Evolutionary conservation across 2,888 invertebrate genomes (phyloP), one percentile per base, ranked within the genome.

Genomic region (Baronia brevicornis): DNA sequence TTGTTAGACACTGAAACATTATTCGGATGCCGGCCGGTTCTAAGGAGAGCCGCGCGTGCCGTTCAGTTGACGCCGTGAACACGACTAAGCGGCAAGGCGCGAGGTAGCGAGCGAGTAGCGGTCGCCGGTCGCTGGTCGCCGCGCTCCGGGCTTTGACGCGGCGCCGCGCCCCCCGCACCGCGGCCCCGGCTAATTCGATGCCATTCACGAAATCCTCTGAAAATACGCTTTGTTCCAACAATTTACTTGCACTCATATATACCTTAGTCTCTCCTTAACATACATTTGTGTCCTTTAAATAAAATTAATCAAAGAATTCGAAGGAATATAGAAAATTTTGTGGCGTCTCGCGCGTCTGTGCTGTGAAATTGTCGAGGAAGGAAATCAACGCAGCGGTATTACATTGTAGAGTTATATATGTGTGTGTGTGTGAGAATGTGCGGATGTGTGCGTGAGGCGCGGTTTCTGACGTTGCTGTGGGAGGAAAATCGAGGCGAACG

Each of bases 1-100:
- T 79, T 67, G 82, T 78, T 70, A 80, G 75, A 75, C 84, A 84
- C 82, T 80, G 82, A 80, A 80, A 80, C 84, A 84, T 84, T 84
- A 84, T 84, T 84, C 79, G 79, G 72, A 69, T 73, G 79, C 84
- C 74, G 82, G 80, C 74, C 77, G 77, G 67, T 75, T 71, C 73
- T 64, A 72, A 71, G 54, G 58, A 61, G 62, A 73, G 77, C 73
- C 80, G 79, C 80, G 75, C 82, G 80, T 74, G 74, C 78, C 71
- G 67, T 73, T 71, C 64, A 61, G 62, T 48, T 70, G 68, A 64
- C 77, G 80, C 80, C 77, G 82, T 73, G 67, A 62, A 74, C 74
- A 77, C 79, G 79, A 82, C 80, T 78, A 53, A 46, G 44, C 36
- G 40, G 55, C 57, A 54, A 40, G 41, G 39, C 47, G 51, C 46